Evolutionary conservation across 2,113 vertebrate genomes (phyloP).

Genomic region (Cariama cristata): DNA sequence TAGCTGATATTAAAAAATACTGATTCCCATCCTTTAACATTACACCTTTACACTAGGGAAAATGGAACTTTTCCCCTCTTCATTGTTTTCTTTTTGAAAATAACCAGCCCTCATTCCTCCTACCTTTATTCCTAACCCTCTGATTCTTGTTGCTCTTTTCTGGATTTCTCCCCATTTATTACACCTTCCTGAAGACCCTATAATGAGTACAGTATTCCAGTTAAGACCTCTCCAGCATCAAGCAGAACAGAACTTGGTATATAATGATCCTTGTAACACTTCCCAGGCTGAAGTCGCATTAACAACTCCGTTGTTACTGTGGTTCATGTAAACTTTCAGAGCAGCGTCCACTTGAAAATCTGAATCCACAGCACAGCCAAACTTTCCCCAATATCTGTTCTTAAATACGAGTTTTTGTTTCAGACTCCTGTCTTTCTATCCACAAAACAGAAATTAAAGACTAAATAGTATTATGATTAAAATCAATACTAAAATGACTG

Average conservation of each 20-base stretch:
- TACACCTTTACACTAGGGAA: background rate
- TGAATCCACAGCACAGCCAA: background rate
- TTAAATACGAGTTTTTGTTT: background rate
- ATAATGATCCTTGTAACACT: background rate
- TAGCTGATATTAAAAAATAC: background rate
- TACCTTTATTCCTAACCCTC: background rate
- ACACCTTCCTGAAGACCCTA: background rate
- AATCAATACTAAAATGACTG: background rate
- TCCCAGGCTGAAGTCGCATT: background rate
- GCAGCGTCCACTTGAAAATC: background rate
- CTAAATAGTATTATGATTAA: background rate
- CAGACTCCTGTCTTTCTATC: background rate
- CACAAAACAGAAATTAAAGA: background rate
- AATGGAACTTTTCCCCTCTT: background rate
- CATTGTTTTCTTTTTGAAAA: background rate
- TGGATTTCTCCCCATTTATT: background rate
- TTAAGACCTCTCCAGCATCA: background rate
- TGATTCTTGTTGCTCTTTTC: background rate
- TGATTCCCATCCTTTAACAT: background rate
- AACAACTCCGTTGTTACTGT: background rate
- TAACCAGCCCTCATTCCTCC: background rate
- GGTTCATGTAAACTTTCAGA: background rate
- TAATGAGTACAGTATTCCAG: background rate
- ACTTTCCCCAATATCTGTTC: background rate
- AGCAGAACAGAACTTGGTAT: background rate